These are phyloP conservation scores for Mylabris sibirica DNA, from an alignment of 2,888 invertebrate genomes.

Conservation along the genomic window DNA sequence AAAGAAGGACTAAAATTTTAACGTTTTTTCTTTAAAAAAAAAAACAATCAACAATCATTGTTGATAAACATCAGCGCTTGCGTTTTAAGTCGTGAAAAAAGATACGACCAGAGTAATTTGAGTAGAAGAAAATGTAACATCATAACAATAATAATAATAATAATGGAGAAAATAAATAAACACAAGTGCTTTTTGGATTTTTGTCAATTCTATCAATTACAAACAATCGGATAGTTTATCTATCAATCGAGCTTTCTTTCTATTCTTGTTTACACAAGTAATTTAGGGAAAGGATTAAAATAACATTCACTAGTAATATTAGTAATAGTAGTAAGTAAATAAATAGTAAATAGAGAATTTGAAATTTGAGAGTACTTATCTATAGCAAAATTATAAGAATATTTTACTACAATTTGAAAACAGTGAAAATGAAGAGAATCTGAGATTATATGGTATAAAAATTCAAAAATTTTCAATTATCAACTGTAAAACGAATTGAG, in stretches of 20 bases:
- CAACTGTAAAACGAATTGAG: too few relatives aligned
- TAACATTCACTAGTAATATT: neutral
- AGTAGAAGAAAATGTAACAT: neutral
- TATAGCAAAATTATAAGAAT: neutral
- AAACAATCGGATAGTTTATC: neutral
- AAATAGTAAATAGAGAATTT: neutral
- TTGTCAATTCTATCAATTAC: constrained; percentile 6
- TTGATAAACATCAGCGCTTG: constrained; percentile 2
- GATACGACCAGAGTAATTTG: neutral
- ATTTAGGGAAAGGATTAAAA: neutral
- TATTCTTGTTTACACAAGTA: neutral
- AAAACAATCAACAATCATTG: neutral
- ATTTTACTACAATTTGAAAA: too few relatives aligned
- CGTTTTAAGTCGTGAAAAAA: neutral
- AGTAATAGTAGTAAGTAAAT: neutral
- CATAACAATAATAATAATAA: neutral
- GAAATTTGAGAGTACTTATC: neutral
- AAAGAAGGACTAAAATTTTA: neutral
- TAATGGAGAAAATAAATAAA: neutral
- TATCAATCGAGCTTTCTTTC: neutral
- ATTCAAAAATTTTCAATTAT: too few relatives aligned
- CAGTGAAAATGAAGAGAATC: too few relatives aligned
- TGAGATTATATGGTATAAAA: too few relatives aligned
- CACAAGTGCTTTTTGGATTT: neutral
- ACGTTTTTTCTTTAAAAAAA: neutral